Evolutionary conservation across 2,888 invertebrate genomes (phyloP).

Genomic region (Mythimna ferrago): DNA sequence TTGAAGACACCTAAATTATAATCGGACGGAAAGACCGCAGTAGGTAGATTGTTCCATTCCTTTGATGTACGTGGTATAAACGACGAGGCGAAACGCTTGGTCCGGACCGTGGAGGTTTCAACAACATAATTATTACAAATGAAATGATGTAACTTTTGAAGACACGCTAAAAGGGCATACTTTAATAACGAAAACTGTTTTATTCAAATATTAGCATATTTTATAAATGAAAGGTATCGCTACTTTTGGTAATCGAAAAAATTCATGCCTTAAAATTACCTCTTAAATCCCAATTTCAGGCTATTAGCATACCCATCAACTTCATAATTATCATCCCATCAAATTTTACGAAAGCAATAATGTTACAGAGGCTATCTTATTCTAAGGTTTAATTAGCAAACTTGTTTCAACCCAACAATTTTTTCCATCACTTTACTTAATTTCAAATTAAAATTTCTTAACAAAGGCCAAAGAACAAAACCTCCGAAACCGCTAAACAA

Average conservation of each 20-base stretch:
- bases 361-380: slow-evolving; percentile 47
- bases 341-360: slow-evolving; percentile 56
- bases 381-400: slow-evolving; percentile 58
- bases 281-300: slow-evolving; percentile 24
- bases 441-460: slow-evolving; percentile 70
- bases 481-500: slow-evolving; percentile 63
- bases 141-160: not conserved
- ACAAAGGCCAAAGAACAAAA: slow-evolving; percentile 66
- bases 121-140: not conserved
- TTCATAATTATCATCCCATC: slow-evolving; percentile 47
- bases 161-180: not conserved
- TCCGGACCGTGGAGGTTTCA: too few relatives aligned
- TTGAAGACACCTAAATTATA: too few relatives aligned
- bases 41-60: too few relatives aligned
- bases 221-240: not conserved
- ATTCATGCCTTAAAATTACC: slow-evolving; percentile 22
- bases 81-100: too few relatives aligned
- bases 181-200: slow-evolving; percentile 1
- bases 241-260: slow-evolving; percentile 8
- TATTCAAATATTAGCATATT: slow-evolving; percentile 24
- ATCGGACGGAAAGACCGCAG: too few relatives aligned
- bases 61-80: too few relatives aligned
- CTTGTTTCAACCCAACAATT: slow-evolving; percentile 55
- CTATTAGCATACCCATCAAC: slow-evolving; percentile 42
- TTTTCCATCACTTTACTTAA: slow-evolving; percentile 64